Conservation (phyloP, 2,113 vertebrate genomes). For the Puntigrus tetrazona region DNA sequence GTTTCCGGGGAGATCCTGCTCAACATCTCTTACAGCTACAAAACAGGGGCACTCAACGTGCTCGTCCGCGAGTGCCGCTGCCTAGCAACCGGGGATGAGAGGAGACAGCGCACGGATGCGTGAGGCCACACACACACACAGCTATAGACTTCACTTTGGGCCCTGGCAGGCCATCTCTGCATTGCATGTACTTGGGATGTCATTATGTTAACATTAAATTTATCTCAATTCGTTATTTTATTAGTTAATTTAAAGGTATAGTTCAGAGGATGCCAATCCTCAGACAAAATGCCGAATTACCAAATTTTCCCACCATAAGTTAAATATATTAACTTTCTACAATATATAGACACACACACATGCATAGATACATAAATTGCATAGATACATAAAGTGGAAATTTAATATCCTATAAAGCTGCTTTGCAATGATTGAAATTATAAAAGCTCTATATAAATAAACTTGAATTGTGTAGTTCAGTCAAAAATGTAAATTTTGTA, state of each 20-base stretch:
- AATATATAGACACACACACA: no score
- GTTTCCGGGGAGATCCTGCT: conserved; percentile 94
- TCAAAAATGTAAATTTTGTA: not conserved
- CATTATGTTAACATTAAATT: not conserved
- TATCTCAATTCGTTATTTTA: not conserved
- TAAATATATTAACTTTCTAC: no score
- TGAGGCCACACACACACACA: conserved; percentile 72
- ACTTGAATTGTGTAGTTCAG: no score
- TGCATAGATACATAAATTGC: no score
- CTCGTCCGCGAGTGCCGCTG: conserved; percentile 92
- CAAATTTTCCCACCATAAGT: no score
- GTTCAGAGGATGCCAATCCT: no score
- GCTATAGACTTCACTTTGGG: conserved; percentile 7
- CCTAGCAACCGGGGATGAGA: conserved; percentile 91
- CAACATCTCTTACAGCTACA: conserved; percentile 92
- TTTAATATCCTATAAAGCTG: no score
- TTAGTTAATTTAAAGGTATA: not conserved
- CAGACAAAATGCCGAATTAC: no score
- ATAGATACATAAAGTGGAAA: no score
- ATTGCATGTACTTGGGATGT: not conserved
- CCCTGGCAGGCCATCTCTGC: not conserved
- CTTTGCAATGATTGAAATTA: no score
- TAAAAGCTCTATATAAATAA: no score
- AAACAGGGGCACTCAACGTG: conserved; percentile 91
- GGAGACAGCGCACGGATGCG: conserved; percentile 91